Conservation (phyloP, 2,888 invertebrate species). For the Brenthis ino region DNA sequence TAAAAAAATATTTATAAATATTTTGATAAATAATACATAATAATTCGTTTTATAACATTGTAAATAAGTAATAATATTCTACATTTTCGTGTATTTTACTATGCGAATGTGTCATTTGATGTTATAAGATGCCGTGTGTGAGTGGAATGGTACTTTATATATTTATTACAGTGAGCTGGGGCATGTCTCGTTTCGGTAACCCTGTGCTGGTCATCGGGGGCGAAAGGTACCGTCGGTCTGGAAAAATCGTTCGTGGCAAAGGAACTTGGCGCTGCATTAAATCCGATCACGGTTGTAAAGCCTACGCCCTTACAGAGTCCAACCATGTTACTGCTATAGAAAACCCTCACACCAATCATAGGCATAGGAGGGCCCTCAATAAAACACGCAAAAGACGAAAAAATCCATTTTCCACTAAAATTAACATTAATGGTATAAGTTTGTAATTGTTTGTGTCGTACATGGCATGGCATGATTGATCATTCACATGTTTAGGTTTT, state of each 20-base stretch:
- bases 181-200: slow-evolving; percentile 63
- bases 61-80: no score
- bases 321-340: slow-evolving; percentile 54
- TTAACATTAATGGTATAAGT: slow-evolving; percentile 8
- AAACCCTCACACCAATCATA: slow-evolving; percentile 52
- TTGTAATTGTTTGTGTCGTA: slow-evolving; percentile 2
- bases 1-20: no score
- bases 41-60: no score
- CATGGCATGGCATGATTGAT: background rate
- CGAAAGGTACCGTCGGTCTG: slow-evolving; percentile 58
- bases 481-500: background rate
- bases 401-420: slow-evolving; percentile 6
- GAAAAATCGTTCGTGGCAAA: slow-evolving; percentile 43
- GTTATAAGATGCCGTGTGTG: background rate
- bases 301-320: slow-evolving; percentile 57
- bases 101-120: no score
- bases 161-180: slow-evolving; percentile 66
- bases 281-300: slow-evolving; percentile 66
- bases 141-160: slow-evolving; percentile 44
- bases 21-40: no score
- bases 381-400: slow-evolving; percentile 15
- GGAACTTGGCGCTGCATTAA: slow-evolving; percentile 69
- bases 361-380: slow-evolving; percentile 34
- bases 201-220: slow-evolving; percentile 65
- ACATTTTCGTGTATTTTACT: no score